These are phyloP conservation scores for Silurus aristotelis DNA, from an alignment of 2,797 vertebrate genomes.

Conservation along the genomic window DNA sequence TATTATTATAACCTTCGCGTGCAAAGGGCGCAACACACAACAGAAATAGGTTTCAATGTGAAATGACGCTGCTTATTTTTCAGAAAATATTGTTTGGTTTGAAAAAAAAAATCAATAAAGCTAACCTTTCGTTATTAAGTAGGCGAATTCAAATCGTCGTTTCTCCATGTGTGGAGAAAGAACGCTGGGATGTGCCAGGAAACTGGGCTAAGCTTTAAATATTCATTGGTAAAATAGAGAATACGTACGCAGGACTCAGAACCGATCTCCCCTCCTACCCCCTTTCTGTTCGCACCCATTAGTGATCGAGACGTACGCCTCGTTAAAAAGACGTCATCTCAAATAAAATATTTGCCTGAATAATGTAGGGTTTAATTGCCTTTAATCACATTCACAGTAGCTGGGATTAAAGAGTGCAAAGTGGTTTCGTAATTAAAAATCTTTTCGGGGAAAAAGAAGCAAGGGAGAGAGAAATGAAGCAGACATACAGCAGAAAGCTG, in stretches of 20 bases:
- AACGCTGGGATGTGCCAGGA: conserved; percentile 36
- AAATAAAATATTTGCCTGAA: conserved; percentile 62
- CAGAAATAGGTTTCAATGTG: conserved; percentile 43
- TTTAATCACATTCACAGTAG: conserved; percentile 53
- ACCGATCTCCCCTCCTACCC: conserved; percentile 3
- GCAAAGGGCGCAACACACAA: conserved; percentile 23
- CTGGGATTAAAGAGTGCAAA: conserved; percentile 47
- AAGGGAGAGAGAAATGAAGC: conserved; percentile 40
- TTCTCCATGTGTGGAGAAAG: neutral
- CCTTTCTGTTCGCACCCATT: conserved; percentile 37
- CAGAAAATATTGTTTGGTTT: conserved; percentile 45
- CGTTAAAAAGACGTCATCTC: conserved; percentile 52
- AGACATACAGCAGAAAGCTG: neutral
- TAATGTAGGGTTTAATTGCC: conserved; percentile 58
- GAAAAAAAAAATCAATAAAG: neutral
- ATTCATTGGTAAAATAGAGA: conserved; percentile 57
- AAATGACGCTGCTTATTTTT: conserved; percentile 31
- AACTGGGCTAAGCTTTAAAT: conserved; percentile 57
- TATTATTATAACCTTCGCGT: conserved; percentile 37
- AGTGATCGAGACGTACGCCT: conserved; percentile 46
- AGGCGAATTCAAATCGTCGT: neutral
- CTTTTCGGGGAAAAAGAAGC: conserved; percentile 42
- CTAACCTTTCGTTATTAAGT: conserved; percentile 5
- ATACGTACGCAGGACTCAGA: conserved; percentile 6
- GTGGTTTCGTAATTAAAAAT: conserved; percentile 59